Percentiles rank a stretch among this genome's conserved stretches.
Evolutionary conservation across 2,797 vertebrate species (phyloP).

Genomic region (Myioborus melanocephalus): DNA sequence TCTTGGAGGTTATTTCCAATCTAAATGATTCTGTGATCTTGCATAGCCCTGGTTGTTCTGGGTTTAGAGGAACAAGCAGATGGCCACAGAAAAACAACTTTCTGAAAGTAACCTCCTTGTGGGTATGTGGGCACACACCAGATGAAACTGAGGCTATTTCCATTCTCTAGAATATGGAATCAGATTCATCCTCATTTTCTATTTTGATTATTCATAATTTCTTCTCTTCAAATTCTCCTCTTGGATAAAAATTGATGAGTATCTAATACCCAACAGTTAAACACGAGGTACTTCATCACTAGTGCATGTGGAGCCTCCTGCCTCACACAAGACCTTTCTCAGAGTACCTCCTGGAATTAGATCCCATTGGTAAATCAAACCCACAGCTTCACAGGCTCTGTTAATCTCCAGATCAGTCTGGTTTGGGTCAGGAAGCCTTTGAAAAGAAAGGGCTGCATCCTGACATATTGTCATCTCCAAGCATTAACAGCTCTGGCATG

Average conservation of each 20-base stretch:
- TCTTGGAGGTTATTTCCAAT: accelerated
- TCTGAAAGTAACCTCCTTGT: neutral
- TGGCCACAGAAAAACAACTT: neutral
- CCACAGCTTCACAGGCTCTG: neutral
- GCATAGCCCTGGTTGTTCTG: accelerated
- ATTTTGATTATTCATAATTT: neutral
- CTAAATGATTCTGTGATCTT: neutral
- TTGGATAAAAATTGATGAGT: neutral
- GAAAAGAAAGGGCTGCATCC: neutral
- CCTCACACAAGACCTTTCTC: neutral
- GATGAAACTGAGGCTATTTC: neutral
- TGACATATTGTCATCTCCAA: slow-evolving; percentile 54
- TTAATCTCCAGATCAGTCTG: neutral
- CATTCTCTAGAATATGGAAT: neutral
- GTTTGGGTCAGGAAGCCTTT: slow-evolving; percentile 16
- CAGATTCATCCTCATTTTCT: neutral
- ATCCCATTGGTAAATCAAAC: neutral
- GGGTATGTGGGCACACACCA: neutral
- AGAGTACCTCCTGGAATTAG: neutral
- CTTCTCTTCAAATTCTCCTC: neutral
- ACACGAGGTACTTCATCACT: neutral
- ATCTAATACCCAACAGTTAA: neutral
- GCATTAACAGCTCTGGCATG: slow-evolving; percentile 35
- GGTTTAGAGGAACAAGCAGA: neutral
- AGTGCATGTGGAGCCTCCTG: neutral